phyloP scores from a whole-genome alignment of 2,113 vertebrate genomes.

The human region DNA sequence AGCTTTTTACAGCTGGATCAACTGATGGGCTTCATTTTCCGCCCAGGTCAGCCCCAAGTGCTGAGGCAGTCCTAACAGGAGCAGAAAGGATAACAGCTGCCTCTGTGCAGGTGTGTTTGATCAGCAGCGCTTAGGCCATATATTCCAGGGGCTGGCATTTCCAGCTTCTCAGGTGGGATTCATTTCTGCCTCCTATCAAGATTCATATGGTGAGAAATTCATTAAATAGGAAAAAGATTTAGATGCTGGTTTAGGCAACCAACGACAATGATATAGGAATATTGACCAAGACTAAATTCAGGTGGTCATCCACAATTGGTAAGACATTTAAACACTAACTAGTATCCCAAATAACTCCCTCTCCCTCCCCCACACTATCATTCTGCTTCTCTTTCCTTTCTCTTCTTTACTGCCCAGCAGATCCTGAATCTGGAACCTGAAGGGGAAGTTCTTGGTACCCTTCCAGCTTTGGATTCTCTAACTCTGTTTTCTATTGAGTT shows the following conservation, averaged over 20 bases:
- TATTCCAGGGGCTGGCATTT: background rate
- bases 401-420: background rate
- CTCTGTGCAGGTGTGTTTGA: background rate
- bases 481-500: background rate
- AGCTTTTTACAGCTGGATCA: background rate
- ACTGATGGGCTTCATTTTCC: background rate
- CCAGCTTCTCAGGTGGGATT: background rate
- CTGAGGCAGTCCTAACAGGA: background rate
- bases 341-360: background rate
- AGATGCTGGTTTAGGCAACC: background rate
- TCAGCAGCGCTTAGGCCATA: background rate
- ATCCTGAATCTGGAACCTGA: background rate
- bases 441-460: background rate
- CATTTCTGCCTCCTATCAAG: background rate
- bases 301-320: background rate
- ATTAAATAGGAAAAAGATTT: background rate
- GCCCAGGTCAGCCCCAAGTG: background rate
- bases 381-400: background rate
- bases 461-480: background rate
- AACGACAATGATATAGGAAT: background rate
- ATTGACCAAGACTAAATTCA: background rate
- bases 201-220: background rate
- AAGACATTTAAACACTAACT: background rate
- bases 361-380: accelerated
- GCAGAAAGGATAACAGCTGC: background rate